Evolutionary conservation across 2,113 vertebrate genomes (phyloP), one percentile per base, ranked within the genome.

Genomic region (Ammospiza nelsoni): DNA sequence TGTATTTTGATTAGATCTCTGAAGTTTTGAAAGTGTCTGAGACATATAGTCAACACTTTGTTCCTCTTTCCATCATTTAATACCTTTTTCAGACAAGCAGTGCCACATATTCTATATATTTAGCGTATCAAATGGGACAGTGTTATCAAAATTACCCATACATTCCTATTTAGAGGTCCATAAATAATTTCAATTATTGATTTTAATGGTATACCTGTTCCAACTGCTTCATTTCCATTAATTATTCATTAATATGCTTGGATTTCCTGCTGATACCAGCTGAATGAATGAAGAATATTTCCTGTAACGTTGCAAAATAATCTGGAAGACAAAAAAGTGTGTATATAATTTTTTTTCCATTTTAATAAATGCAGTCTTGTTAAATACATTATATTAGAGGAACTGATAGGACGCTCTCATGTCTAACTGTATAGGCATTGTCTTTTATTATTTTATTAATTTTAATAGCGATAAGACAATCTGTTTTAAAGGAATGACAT

Each of bases 211-310:
- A 54, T 76, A 87, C 44, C 44, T 91, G 21, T 19, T 87, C 31
- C 54, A 91, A 68, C n/a, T 82, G 72, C 68, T 87, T 43, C 37
- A 87, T 31, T 79, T 5, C 3, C 54, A 79, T 91, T 90, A 91
- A 82, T 78, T 35, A 68, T 58, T 84, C 71, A n/a, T 79, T 72
- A 57, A 89, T 48, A 6, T 55, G 46, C 74, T 93, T 75, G 72
- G 43, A 52, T 87, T 92, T 94, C 77, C 66, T 75, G 73, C 66
- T 91, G 77, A 74, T 89, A 62, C 8, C 11, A 71, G 68, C 20
- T 87, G 39, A 81, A 88, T n/a, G 27, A 88, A 76, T 68, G 37
- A 92, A 83, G 17, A 83, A 29, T 89, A 61, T 89, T 92, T 95
- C 81, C 90, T 92, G 54, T 41, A 87, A 78, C 2, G 57, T 44